Evolutionary conservation across 2,797 vertebrate genomes (phyloP), one percentile per base, ranked within the genome.

Genomic region (Decapterus maruadsi): DNA sequence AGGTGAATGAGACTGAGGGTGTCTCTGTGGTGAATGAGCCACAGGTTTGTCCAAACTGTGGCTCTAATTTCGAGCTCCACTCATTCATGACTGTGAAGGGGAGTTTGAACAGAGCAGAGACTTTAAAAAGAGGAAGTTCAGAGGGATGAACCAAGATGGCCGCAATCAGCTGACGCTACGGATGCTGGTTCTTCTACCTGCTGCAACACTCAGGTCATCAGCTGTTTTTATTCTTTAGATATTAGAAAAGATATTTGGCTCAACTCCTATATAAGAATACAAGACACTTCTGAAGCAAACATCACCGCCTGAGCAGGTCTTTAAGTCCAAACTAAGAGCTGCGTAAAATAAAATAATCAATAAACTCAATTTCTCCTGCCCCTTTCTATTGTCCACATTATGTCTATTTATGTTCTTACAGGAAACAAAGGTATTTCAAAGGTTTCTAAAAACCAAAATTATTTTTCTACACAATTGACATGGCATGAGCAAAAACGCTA

Each of bases 61-160:
- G 75, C 54, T 72, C 54, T 61, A 68, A 68, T 84, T 83, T 78
- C 72, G 71, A 65, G 87, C 75, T 71, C 67, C 70, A 68, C 60
- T 77, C 79, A 86, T 83, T 89, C 75, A 84, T 81, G 72, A 68
- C 80, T 4, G 7, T 57, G 36, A 72, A 53, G 69, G 68, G 57
- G 80, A 59, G 56, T 72, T 63, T 38, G 54, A 45, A 77, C 9
- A 4, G 54, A 57, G 50, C 29, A 17, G 31, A 34, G 31, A 29
- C 53, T 42, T 53, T n/a, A 65, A 77, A 88, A 83, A 56, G 40
- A 78, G 78, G 78, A 86, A 75, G 68, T 80, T 77, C 19, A 56
- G 19, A 62, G 22, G 60, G 31, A 67, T 19, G 56, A 72, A 78
- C 40, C 57, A 61, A 81, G 57, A 70, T 81, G 74, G 56, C 76